A percentile compares a stretch with the other conserved stretches of the same genome.
phyloP scores from a whole-genome alignment of 23 tunicate species.

The Trididemnum clinides region DNA sequence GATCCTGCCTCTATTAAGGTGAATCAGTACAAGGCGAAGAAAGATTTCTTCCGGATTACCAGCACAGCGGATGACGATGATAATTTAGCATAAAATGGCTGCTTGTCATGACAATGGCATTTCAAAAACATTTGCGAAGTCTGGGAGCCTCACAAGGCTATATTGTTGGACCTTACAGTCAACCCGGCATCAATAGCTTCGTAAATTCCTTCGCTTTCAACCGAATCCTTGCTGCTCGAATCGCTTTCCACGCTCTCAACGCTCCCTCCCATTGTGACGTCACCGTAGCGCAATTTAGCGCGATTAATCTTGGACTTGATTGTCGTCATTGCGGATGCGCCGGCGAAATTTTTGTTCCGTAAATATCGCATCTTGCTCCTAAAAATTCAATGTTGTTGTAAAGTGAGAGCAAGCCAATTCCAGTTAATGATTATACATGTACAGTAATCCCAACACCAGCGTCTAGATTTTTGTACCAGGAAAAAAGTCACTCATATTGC shows the following conservation, averaged over 20 bases:
- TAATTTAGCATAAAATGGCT: no score
- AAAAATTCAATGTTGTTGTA: not conserved
- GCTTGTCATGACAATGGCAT: no score
- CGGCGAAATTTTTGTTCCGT: not conserved
- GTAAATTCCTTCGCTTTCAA: not conserved
- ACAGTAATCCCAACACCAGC: no score
- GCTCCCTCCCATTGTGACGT: not conserved
- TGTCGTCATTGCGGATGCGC: not conserved
- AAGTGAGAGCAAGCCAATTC: not conserved
- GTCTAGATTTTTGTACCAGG: not conserved
- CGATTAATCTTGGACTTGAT: not conserved
- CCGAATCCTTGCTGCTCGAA: not conserved
- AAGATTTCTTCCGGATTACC: conserved; percentile 75
- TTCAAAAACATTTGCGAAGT: no score
- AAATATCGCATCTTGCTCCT: not conserved
- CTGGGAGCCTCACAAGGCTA: no score
- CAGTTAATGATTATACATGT: not conserved
- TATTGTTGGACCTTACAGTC: not conserved
- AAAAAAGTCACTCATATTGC: no score
- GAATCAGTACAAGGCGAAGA: conserved; percentile 58
- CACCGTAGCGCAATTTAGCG: not conserved
- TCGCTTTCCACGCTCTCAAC: conserved; percentile 9
- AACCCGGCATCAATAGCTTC: not conserved
- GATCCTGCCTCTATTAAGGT: conserved; percentile 68
- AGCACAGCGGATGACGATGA: conserved; percentile 8